These are phyloP conservation scores for Stenolophus ochropezus DNA, from an alignment of 2,888 invertebrate species.

Conservation along the genomic window DNA sequence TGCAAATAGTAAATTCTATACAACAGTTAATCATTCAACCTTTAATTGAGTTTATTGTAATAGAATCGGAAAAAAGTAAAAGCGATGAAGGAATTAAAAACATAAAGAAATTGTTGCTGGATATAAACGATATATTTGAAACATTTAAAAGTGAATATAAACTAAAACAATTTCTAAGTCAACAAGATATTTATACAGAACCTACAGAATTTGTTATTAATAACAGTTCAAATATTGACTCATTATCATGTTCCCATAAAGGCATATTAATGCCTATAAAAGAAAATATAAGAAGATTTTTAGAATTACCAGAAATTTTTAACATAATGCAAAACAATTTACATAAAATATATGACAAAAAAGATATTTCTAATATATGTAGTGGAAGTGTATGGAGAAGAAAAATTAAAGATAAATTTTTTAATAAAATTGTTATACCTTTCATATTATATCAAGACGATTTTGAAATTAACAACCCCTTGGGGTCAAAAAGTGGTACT, in stretches of 20 bases:
- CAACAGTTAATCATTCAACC: neutral
- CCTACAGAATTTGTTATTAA: neutral
- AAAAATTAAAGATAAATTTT: neutral
- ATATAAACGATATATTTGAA: neutral
- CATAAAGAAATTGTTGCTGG: neutral
- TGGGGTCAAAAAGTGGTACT: slow-evolving; percentile 8
- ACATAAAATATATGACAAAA: neutral
- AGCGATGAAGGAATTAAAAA: neutral
- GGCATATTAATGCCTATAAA: neutral
- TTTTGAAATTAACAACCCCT: slow-evolving; percentile 61
- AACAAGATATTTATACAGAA: neutral
- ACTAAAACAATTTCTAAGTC: neutral
- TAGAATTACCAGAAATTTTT: neutral
- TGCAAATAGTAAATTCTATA: neutral
- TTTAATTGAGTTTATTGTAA: neutral
- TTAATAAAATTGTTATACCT: neutral
- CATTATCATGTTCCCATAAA: slow-evolving; percentile 6
- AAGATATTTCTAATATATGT: neutral
- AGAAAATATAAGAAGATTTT: slow-evolving; percentile 10
- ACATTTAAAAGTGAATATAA: neutral
- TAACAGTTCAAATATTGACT: slow-evolving; percentile 1
- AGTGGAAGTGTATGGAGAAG: neutral
- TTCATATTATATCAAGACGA: slow-evolving; percentile 62
- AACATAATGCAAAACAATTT: neutral
- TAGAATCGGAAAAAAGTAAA: neutral